Evolutionary conservation across 1,140 invertebrate genomes (phyloP), one percentile per base, ranked within the genome.

Genomic region (Caenorhabditis briggsae): DNA sequence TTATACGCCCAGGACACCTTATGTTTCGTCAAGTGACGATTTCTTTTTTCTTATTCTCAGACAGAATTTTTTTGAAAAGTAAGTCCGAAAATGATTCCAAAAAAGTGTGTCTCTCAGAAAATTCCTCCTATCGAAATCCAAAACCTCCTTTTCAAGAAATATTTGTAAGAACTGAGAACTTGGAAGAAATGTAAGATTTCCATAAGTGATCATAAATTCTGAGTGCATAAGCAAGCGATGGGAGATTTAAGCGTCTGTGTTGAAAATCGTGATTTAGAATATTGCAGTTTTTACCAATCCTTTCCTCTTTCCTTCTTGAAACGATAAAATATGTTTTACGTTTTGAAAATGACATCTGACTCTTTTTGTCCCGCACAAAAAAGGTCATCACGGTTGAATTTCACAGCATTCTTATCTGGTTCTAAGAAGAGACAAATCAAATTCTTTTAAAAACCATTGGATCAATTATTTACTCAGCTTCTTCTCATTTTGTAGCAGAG

Each of bases 121-220:
- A 33, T 3, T 33, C 33, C 33, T 33, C 33, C 1, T 33, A 33
- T 33, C 3, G 33, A 33, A 33, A 33, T 33, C 33, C 33, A 33
- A 33, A 33, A 33, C 3, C 33, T 33, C 3, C 33, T 33, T 33
- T 33, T 11, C 0, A 33, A 18, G 25, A 25, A 61, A 25, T 25
- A 25, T 25, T 2, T 33, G 7, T 12, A 1, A 61, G 25, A 61
- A 61, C 11, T 5, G 7, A n/a, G 16, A 18, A 53, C 11, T 53
- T 53, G 9, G 16, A 5, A n/a, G n/a, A 70, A 46, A 78, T 78
- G 70, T 23, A 78, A 14, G 46, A 78, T 78, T 78, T 78, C 46
- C n/a, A 48, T 74, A 12, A 23, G 23, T 78, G n/a, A 78, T 78
- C 64, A 70, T 43, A 70, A 78, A 78, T 78, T 78, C 70, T 23